Percentiles rank a stretch among this genome's conserved stretches.
Conservation (phyloP, 2,113 vertebrate species). For the Labeo catla region DNA sequence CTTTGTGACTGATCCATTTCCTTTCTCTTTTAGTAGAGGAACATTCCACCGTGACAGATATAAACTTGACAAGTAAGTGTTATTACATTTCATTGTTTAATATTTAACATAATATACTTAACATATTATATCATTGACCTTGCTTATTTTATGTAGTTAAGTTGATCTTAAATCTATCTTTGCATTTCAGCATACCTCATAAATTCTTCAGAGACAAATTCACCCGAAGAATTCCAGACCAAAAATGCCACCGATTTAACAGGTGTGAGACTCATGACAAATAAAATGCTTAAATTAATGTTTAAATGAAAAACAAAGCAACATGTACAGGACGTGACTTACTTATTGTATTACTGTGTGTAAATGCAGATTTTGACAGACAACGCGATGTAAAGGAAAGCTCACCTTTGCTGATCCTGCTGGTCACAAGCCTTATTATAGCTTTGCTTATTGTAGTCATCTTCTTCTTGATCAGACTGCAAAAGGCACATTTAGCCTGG, state of each 20-base stretch:
- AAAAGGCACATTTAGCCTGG: conserved; percentile 84
- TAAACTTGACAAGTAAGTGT: background rate
- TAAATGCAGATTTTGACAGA: conserved; percentile 17
- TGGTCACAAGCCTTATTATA: conserved; percentile 82
- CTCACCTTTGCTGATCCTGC: conserved; percentile 74
- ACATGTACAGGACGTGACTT: background rate
- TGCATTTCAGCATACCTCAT: conserved; percentile 36
- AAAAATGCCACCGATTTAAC: background rate
- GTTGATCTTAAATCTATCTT: background rate
- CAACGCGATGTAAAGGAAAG: conserved; percentile 5
- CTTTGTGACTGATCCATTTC: background rate
- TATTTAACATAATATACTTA: background rate
- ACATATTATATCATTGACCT: background rate
- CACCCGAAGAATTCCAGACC: background rate
- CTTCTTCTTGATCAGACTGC: conserved; percentile 84
- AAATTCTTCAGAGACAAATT: conserved; percentile 12
- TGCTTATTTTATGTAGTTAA: no score
- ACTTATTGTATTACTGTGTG: background rate
- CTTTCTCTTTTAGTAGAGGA: background rate
- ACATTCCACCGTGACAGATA: background rate
- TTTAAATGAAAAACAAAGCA: background rate
- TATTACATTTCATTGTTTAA: background rate
- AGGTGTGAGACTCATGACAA: conserved; percentile 32
- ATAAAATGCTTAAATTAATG: background rate
- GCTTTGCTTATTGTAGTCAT: conserved; percentile 83